Evolutionary conservation across 2,888 invertebrate genomes (phyloP).

Genomic region (Epistrophella euchroma): DNA sequence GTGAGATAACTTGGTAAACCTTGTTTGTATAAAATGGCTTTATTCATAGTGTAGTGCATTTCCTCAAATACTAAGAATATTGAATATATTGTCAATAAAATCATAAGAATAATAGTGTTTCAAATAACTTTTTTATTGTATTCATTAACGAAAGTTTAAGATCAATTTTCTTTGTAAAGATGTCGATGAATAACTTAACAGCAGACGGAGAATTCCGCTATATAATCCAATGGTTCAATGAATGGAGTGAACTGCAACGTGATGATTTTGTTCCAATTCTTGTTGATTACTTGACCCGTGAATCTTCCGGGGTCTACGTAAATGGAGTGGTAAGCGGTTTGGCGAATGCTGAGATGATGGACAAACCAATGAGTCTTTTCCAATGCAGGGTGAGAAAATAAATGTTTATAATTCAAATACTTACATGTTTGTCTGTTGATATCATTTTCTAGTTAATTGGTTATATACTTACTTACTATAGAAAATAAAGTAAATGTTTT

Average conservation of each 20-base stretch:
- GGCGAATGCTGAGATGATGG: constrained; percentile 87
- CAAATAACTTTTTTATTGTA: neutral
- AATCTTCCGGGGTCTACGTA: constrained; percentile 86
- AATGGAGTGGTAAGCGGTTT: constrained; percentile 90
- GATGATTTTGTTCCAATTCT: constrained; percentile 92
- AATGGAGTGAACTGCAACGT: constrained; percentile 94
- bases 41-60: constrained; percentile 21
- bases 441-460: neutral
- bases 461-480: neutral
- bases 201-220: constrained; percentile 92
- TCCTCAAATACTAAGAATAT: constrained; percentile 6
- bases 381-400: constrained; percentile 89
- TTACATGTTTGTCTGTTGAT: neutral
- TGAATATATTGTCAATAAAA: neutral
- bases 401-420: neutral
- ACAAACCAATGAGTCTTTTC: constrained; percentile 92
- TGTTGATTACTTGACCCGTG: constrained; percentile 86
- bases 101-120: neutral
- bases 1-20: constrained; percentile 52
- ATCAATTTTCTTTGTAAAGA: neutral
- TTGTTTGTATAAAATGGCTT: constrained; percentile 34
- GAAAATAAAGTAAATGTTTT: no score
- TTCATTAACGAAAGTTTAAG: neutral
- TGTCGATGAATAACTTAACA: constrained; percentile 86
- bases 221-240: constrained; percentile 93